phyloP scores from a whole-genome alignment of 92 coral and sea anemone genomes.

The Desmophyllum pertusum region DNA sequence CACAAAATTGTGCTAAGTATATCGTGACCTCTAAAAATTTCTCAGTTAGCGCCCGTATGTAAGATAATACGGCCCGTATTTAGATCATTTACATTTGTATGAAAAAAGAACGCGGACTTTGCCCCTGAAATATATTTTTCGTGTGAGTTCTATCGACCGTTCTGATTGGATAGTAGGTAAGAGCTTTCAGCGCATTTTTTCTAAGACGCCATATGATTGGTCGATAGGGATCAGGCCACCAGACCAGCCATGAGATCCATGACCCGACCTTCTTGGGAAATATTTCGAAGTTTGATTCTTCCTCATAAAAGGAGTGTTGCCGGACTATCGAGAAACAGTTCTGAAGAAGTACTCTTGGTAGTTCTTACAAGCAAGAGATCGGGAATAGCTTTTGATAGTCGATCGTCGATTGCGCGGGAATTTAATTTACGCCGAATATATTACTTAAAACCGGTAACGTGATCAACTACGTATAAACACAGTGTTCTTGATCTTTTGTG shows the following conservation, averaged over 20 bases:
- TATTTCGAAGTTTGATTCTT: background rate
- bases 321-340: background rate
- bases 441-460: slow-evolving; percentile 2
- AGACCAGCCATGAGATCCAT: background rate
- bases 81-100: too few relatives aligned
- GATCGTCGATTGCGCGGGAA: background rate
- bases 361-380: background rate
- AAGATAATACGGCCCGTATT: too few relatives aligned
- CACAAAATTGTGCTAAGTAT: too few relatives aligned
- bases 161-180: slow-evolving; percentile 41
- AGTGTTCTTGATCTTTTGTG: slow-evolving; percentile 6
- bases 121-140: background rate
- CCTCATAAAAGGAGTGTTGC: background rate
- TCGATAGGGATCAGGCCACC: slow-evolving; percentile 42
- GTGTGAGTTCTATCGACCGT: background rate
- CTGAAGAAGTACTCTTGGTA: background rate
- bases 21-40: too few relatives aligned
- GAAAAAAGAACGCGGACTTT: slow-evolving; percentile 51
- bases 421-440: background rate
- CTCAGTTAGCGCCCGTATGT: too few relatives aligned
- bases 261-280: background rate
- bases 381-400: background rate
- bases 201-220: slow-evolving; percentile 31
- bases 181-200: background rate
- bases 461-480: background rate